Base-by-base conservation (phyloP, 2,888 invertebrate species). In the Archips crataeganus region DNA sequence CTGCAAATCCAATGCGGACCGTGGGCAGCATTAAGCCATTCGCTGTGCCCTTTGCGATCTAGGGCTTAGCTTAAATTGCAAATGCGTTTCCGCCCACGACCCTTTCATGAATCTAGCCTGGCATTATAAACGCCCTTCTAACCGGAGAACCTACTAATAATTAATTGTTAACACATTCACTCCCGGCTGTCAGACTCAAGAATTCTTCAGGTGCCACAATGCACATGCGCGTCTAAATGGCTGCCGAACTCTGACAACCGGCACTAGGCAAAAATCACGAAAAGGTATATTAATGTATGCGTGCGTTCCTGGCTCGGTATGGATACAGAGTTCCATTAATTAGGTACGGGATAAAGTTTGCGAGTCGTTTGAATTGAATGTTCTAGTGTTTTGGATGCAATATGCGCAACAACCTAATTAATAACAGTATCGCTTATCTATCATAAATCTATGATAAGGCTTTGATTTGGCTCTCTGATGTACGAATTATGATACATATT, bases 41-140 rank as follows among this genome's bases (percentile, higher is more conserved):
- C 61, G 54, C 74, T 67, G 62, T 75, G 67, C 67, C 66, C 74
- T 77, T 73, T 69, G 77, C 78, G 70, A 75, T 79, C 76, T 76
- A 75, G 76, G 73, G 77, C 75, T 73, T 68, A 62, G 54, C 70
- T 70, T 74, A 76, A 75, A 72, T 75, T 75, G 77, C 75, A 75
- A 70, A 77, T 75, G 77, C 77, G 69, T 64, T 75, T 75, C 75
- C 78, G 70, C 81, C 80, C 75, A 81, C 81, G 71, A 74, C 49
- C 62, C 68, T 71, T 60, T 75, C 76, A 77, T 76, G 71, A 72
- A 76, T 76, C 59, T 75, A 54, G 54, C 54, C 23, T 54, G 15
- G 49, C 34, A 32, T 71, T 68, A 47, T 64, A 34, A 68, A 49
- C 39, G 63, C 13, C 45, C 61, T 51, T 73, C 59, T 63, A 36